Evolutionary conservation across 2,888 invertebrate species (phyloP), one percentile per base, ranked within the genome.

Genomic region (Melipona bicolor): DNA sequence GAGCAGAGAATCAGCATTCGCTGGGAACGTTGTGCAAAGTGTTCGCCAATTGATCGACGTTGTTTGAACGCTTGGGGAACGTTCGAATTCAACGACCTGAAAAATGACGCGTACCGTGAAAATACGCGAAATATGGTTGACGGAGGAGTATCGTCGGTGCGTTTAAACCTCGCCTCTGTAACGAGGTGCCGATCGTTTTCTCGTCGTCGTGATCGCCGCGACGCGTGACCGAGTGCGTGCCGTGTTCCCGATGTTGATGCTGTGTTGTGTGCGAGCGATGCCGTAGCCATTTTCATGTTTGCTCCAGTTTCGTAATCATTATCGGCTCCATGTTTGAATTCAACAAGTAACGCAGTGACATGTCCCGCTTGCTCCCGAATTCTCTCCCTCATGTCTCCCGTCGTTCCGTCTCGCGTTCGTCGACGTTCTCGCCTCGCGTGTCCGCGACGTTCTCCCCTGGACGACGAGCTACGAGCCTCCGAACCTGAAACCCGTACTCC

Each of bases 241-340:
- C 1, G 6, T 5, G 9, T 43, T 43, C 88, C 89, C 88, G 90
- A 89, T 91, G 91, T 92, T 92, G 91, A 91, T 92, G 91, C 88
- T 90, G 91, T 91, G 91, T 90, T 90, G 91, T 91, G 91, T 90
- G 91, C 91, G 91, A 93, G 90, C 91, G 92, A 92, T 94, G 91
- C 93, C 93, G 94, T 92, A 93, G 94, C 94, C 94, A 94, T 94
- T 94, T 94, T 94, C 92, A 92, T 93, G 92, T 93, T 92, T 92
- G 91, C 92, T 92, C 82, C 82, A 92, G 93, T 94, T 94, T 94
- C 94, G 94, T 94, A 94, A 94, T 93, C 94, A 92, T 93, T 94
- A 93, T 93, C 94, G 93, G 92, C 93, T 93, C 94, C 94, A 94
- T 94, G 93, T 94, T 94, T 93, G 94, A 94, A 93, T 94, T 94